A percentile compares a stretch with the other conserved stretches of the same genome.
These are phyloP conservation scores for Neoaliturus tenellus DNA, from an alignment of 2,888 invertebrate genomes.

Conservation along the genomic window DNA sequence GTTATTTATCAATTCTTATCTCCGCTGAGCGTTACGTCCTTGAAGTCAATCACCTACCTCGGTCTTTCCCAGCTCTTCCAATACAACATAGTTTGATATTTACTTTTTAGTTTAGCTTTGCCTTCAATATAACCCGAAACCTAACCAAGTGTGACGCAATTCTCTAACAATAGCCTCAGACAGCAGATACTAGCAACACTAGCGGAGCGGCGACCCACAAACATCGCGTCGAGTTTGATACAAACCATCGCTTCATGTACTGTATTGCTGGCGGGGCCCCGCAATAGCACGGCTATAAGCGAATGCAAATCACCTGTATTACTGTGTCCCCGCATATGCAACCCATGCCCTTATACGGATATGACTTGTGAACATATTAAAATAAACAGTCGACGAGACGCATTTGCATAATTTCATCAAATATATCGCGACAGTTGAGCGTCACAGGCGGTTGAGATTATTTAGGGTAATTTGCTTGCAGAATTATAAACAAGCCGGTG, in stretches of 20 bases:
- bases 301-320: neutral
- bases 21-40: too few relatives aligned
- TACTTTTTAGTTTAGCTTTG: too few relatives aligned
- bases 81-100: too few relatives aligned
- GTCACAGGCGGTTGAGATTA: neutral
- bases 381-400: neutral
- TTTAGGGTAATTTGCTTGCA: neutral
- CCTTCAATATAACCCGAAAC: too few relatives aligned
- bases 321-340: neutral
- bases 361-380: neutral
- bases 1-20: too few relatives aligned
- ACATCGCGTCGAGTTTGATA: neutral
- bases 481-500: neutral
- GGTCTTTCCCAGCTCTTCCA: too few relatives aligned
- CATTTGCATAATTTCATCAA: slow-evolving; percentile 6
- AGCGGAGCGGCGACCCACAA: neutral
- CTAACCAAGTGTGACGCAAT: neutral
- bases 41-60: too few relatives aligned
- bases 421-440: neutral
- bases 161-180: neutral
- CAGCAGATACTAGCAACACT: neutral
- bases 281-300: neutral
- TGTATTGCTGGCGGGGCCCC: neutral
- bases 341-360: neutral
- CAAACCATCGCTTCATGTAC: neutral